Evolutionary conservation across 53 echinoderm and acorn worm species (phyloP).

Genomic region (Paracentrotus lividus): DNA sequence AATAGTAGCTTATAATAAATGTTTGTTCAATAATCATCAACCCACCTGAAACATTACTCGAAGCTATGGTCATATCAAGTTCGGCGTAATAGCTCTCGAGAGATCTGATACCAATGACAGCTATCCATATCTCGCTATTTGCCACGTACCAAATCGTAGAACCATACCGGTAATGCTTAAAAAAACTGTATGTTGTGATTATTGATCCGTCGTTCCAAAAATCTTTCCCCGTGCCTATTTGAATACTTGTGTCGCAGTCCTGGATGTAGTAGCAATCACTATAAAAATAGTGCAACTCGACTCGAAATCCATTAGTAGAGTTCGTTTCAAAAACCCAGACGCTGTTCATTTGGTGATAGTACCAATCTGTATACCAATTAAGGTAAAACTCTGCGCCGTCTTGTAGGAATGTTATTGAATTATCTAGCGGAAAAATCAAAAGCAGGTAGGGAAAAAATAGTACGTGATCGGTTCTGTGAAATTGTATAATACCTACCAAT

Average conservation of each 20-base stretch:
- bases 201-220: neutral
- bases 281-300: neutral
- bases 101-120: neutral
- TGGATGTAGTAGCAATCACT: neutral
- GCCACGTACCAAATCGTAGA: neutral
- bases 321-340: slow-evolving; percentile 8
- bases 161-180: too few species aligned
- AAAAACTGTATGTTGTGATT: neutral
- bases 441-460: neutral
- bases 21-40: neutral
- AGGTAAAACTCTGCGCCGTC: neutral
- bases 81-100: neutral
- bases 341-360: neutral
- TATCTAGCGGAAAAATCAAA: neutral
- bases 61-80: neutral
- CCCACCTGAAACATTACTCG: neutral
- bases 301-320: neutral
- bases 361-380: neutral
- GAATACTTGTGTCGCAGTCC: neutral
- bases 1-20: neutral
- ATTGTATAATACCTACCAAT: too few species aligned
- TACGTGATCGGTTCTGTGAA: too few species aligned
- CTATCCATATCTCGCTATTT: neutral
- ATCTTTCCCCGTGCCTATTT: neutral
- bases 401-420: neutral